These are phyloP conservation scores for Geococcyx californianus DNA, from an alignment of 2,113 vertebrate species.

Conservation along the genomic window DNA sequence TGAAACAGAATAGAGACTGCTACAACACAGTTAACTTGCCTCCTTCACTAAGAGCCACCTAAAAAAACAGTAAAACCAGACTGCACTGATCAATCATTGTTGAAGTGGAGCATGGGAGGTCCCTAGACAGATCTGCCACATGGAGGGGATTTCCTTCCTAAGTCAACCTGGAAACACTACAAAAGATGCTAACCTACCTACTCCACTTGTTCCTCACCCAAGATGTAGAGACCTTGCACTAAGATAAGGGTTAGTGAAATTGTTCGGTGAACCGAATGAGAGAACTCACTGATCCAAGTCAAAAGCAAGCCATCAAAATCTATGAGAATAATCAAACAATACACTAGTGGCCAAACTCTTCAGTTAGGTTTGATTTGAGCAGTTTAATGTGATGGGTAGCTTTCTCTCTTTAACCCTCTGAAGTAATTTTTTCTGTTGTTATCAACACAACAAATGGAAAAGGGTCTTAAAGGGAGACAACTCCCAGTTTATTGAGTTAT, in stretches of 20 bases:
- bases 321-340: neutral
- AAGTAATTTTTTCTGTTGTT: neutral
- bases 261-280: neutral
- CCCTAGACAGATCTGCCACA: no score
- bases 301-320: neutral
- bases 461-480: neutral
- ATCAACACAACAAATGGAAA: neutral
- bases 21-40: neutral
- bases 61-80: slow-evolving; percentile 2
- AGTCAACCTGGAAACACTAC: neutral
- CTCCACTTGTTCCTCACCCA: neutral
- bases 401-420: neutral
- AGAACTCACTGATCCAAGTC: neutral
- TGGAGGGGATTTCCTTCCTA: no score
- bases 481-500: neutral
- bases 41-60: neutral
- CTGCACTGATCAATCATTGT: neutral
- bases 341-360: neutral
- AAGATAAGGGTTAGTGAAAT: neutral
- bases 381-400: neutral
- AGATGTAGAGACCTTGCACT: neutral
- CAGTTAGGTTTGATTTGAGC: neutral
- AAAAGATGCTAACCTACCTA: neutral
- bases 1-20: neutral
- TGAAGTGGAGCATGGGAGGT: neutral